Evolutionary conservation across 2,888 invertebrate genomes (phyloP).

Genomic region (Aphodius granarius): DNA sequence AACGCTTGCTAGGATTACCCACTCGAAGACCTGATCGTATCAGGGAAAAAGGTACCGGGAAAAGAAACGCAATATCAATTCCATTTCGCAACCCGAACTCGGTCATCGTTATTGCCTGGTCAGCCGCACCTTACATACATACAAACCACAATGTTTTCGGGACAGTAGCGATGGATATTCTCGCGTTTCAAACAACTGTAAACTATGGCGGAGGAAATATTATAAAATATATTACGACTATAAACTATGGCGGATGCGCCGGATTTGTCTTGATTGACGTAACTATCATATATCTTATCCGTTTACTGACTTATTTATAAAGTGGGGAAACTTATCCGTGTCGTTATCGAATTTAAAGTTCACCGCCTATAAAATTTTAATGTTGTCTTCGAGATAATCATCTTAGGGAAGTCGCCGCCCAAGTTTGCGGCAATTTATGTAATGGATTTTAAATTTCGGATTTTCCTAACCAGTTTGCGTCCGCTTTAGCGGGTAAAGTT

Average conservation of each 20-base stretch:
- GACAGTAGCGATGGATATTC: neutral
- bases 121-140: neutral
- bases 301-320: neutral
- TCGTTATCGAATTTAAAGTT: neutral
- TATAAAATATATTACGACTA: too few relatives aligned
- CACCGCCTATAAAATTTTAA: neutral
- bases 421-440: neutral
- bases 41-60: neutral
- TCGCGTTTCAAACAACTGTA: too few relatives aligned
- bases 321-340: neutral
- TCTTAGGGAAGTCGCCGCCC: neutral
- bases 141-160: neutral
- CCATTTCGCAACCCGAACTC: neutral
- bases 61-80: neutral
- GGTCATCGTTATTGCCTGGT: neutral
- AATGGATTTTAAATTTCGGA: neutral
- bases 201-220: too few relatives aligned
- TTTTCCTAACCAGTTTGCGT: neutral
- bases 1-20: neutral
- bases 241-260: too few relatives aligned
- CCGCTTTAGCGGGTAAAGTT: neutral
- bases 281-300: too few relatives aligned
- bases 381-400: neutral
- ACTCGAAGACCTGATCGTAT: neutral
- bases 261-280: too few relatives aligned